Base-by-base conservation (phyloP, 1,140 invertebrate genomes). In the Asbolus verrucosus region DNA sequence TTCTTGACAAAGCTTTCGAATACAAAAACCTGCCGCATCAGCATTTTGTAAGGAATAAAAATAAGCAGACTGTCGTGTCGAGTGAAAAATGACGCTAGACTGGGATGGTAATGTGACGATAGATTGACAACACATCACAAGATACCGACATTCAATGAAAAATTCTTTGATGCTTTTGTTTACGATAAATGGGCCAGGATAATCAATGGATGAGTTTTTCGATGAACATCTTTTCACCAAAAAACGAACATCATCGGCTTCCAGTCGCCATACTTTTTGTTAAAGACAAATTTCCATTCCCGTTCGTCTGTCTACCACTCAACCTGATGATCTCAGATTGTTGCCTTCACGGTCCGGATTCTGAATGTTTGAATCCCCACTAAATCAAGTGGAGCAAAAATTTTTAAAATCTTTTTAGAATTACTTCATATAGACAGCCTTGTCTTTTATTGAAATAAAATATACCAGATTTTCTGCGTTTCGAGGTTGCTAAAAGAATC, bases 1-100 rank as follows among this genome's bases (percentile, higher is more conserved):
- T 54, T 54, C 46, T 54, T 14, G 46, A 27, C 46, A 54, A 54
- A 54, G 46, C 46, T 54, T 50, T 50, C 43, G 21, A 5, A 13
- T 16, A 43, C 18, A 54, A 54, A 54, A 54, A 54, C 19, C 27
- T 27, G 46, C 46, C 46, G 46, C 21, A 24, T 54, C 46, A 54
- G 46, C 46, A 54, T 54, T 54, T 21, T 54, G 46, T 21, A 54
- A 11, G 18, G 46, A 54, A 54, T 54, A 21, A 54, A 54, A 54
- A 54, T 54, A 54, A 54, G 46, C 46, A 30, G 46, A 54, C 46
- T 54, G 46, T 54, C 46, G 46, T 27, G 46, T 27, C 11, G 46
- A 27, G 46, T 54, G 46, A 54, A 54, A 54, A 54, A 54, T 54
- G 46, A 54, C 46, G 46, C 46, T 54, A 54, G 46, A 54, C 46